Base-by-base conservation (phyloP, 2,888 invertebrate genomes). In the Ceraclea dissimilis region DNA sequence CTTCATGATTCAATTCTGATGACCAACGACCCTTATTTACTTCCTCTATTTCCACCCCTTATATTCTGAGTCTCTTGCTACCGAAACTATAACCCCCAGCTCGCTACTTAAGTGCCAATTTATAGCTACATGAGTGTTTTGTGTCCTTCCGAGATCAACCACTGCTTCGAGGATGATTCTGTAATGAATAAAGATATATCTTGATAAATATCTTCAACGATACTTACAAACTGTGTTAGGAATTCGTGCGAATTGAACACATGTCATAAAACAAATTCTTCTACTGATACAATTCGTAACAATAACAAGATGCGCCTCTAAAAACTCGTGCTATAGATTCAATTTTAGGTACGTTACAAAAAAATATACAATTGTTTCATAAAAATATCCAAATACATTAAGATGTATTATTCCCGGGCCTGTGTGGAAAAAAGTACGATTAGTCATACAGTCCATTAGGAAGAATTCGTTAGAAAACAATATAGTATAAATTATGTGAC, bases 1-100 rank as follows among this genome's bases (percentile, higher is more conserved):
- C 59, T 48, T 51, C 60, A 56, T 60, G 60, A 62, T 62, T 62
- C 62, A 60, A 62, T 62, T 62, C 62, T 60, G 60, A 60, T 62
- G 60, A 62, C 60, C 60, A 57, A 60, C 62, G 62, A 60, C 62
- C 60, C 62, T 58, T 62, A 62, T 61, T 61, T 61, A 59, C 59
- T 52, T 56, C 43, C 49, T 33, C 51, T 39, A 13, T 39, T 13
- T 39, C 39, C 16, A 13, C 53, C 33, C 47, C 57, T 16, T 33
- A 48, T 33, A 19, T 19, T 43, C 34, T 49, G 46, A 49, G 51
- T 39, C 16, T 39, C 13, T 13, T 39, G 5, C 39, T 39, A 57
- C 52, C 47, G 20, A 46, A 55, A 39, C 56, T 26, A 34, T 51
- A 52, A 56, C 56, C 60, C 53, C 54, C 16, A 39, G 48, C 39